phyloP scores from a whole-genome alignment of 2,888 invertebrate species.

The Synergus gifuensis region DNA sequence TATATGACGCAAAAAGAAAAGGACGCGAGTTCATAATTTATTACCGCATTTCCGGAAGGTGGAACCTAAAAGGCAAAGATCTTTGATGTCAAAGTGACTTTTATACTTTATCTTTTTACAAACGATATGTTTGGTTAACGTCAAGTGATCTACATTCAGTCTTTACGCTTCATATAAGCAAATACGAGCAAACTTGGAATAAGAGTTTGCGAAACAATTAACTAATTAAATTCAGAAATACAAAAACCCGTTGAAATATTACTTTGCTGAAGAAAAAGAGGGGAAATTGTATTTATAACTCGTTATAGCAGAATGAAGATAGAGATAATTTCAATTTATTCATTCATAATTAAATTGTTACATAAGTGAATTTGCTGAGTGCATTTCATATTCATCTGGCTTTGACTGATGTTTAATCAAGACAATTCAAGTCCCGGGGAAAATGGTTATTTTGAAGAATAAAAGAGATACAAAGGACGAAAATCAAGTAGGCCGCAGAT shows the following conservation, averaged over 20 bases:
- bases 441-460: too few relatives aligned
- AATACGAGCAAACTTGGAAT: not conserved
- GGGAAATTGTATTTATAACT: conserved; percentile 1
- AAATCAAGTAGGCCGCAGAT: too few relatives aligned
- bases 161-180: conserved; percentile 20
- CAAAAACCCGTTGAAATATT: not conserved
- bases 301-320: not conserved
- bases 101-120: not conserved
- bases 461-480: too few relatives aligned
- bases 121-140: not conserved
- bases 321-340: not conserved
- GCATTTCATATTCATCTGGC: not conserved
- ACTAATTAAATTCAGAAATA: conserved; percentile 10
- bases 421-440: too few relatives aligned
- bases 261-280: not conserved
- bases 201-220: conserved; percentile 2
- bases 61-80: not conserved
- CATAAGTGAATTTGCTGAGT: not conserved
- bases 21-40: not conserved
- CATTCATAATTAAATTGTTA: not conserved
- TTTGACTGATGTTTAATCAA: not conserved
- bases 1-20: not conserved
- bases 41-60: not conserved
- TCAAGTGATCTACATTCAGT: not conserved
- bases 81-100: conserved; percentile 2